phyloP scores from a whole-genome alignment of 1,140 invertebrate species.

The Drosophila lowei region DNA sequence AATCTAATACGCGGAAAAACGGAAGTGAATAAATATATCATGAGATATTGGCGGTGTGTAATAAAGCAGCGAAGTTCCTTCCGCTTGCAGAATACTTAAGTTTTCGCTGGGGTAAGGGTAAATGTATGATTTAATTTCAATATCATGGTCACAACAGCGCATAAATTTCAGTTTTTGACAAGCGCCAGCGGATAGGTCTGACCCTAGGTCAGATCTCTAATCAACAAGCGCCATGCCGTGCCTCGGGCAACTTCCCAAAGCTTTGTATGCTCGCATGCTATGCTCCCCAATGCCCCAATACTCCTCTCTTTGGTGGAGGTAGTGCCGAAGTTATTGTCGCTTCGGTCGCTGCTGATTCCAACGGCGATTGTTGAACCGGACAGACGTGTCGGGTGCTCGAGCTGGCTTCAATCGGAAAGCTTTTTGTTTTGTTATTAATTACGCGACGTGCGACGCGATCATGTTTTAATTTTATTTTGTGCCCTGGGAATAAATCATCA shows the following conservation, averaged over 20 bases:
- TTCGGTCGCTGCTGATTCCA: constrained; percentile 37
- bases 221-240: constrained; percentile 19
- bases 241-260: constrained; percentile 32
- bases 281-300: constrained; percentile 21
- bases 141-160: constrained; percentile 24
- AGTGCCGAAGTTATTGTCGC: constrained; percentile 49
- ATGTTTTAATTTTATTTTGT: constrained; percentile 9
- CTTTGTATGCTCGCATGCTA: constrained; percentile 16
- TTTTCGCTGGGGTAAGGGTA: not conserved
- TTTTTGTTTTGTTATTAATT: constrained; percentile 31
- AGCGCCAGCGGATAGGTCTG: constrained; percentile 14
- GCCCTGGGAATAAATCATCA: not conserved
- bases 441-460: constrained; percentile 21
- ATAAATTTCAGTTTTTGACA: constrained; percentile 20
- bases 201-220: constrained; percentile 27
- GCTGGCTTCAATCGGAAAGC: constrained; percentile 18
- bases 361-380: constrained; percentile 71
- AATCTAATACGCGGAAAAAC: no score
- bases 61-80: no score
- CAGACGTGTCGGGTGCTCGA: constrained; percentile 47
- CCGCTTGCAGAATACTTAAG: no score
- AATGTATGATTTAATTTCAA: constrained; percentile 8
- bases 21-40: no score
- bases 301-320: constrained; percentile 20
- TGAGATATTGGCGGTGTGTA: no score